These are phyloP conservation scores for Cavia porcellus DNA, from an alignment of 2,113 vertebrate species.

Conservation along the genomic window DNA sequence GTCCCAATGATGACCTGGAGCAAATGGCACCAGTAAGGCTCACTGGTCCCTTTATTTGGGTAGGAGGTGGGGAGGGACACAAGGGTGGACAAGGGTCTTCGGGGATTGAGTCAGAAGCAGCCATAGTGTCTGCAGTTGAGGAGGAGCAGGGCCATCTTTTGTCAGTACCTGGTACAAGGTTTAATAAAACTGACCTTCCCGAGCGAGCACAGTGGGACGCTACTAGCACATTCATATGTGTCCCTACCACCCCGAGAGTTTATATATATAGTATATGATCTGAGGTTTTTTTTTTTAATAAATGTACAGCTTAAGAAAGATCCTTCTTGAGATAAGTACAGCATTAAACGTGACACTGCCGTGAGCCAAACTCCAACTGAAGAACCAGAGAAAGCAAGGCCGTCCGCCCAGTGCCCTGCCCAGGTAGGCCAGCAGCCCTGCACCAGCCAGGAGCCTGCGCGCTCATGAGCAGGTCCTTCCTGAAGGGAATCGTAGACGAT, in stretches of 20 bases:
- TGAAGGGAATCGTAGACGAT: neutral
- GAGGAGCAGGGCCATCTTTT: constrained; percentile 77
- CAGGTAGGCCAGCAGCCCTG: neutral
- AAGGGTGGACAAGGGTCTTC: constrained; percentile 57
- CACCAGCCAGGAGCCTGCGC: neutral
- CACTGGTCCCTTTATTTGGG: constrained; percentile 81
- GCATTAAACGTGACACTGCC: constrained; percentile 86
- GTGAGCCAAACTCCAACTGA: constrained; percentile 90
- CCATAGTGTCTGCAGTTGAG: constrained; percentile 67
- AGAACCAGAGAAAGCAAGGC: constrained; percentile 81
- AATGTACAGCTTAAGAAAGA: constrained; percentile 88
- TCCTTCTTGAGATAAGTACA: constrained; percentile 83
- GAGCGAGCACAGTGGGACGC: constrained; percentile 83
- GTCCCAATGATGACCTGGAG: neutral
- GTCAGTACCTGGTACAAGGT: constrained; percentile 87
- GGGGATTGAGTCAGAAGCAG: constrained; percentile 71
- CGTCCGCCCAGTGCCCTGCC: neutral
- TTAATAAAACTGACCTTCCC: constrained; percentile 79
- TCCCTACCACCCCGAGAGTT: constrained; percentile 78
- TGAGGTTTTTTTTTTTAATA: constrained; percentile 77
- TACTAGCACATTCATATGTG: constrained; percentile 86
- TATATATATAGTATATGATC: constrained; percentile 88
- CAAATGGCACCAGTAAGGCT: neutral
- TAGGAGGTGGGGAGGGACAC: constrained; percentile 60
- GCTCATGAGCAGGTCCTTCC: neutral